phyloP scores from a whole-genome alignment of 2,888 invertebrate genomes.

The Strigamia transsilvanica region DNA sequence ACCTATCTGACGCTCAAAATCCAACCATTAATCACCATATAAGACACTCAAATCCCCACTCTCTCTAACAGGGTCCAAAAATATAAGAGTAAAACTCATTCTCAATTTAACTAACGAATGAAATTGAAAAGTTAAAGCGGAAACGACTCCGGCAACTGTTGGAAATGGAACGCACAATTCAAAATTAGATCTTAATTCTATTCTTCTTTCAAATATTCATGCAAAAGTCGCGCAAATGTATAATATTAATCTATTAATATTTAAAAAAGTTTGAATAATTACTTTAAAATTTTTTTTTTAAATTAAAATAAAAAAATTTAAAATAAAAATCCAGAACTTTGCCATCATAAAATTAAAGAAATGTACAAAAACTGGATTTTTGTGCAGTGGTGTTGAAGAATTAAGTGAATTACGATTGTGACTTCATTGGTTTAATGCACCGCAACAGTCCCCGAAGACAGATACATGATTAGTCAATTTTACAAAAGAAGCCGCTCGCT shows the following conservation, averaged over 20 bases:
- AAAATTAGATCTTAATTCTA: background rate
- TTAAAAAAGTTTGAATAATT: background rate
- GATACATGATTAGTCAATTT: constrained; percentile 36
- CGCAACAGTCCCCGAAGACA: constrained; percentile 1
- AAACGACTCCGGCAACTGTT: background rate
- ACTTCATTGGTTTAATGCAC: constrained; percentile 32
- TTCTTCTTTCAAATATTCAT: background rate
- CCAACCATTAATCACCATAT: constrained; percentile 30
- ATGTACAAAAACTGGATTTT: background rate
- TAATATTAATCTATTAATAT: background rate
- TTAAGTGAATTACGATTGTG: constrained; percentile 20
- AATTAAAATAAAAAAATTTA: background rate
- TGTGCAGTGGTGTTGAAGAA: background rate
- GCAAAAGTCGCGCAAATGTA: background rate
- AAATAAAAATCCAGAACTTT: background rate
- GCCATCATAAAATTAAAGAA: background rate
- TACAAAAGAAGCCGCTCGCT: constrained; percentile 20
- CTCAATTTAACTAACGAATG: constrained; percentile 34
- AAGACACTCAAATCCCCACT: constrained; percentile 33
- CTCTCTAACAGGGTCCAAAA: constrained; percentile 9
- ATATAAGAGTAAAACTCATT: constrained; percentile 30
- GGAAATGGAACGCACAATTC: background rate
- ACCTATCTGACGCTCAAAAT: constrained; percentile 31
- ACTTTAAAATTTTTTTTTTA: background rate
- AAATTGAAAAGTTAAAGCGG: background rate